Evolutionary conservation across 2,113 vertebrate genomes (phyloP), one percentile per base, ranked within the genome.

Genomic region (Corythornis vintsioides): DNA sequence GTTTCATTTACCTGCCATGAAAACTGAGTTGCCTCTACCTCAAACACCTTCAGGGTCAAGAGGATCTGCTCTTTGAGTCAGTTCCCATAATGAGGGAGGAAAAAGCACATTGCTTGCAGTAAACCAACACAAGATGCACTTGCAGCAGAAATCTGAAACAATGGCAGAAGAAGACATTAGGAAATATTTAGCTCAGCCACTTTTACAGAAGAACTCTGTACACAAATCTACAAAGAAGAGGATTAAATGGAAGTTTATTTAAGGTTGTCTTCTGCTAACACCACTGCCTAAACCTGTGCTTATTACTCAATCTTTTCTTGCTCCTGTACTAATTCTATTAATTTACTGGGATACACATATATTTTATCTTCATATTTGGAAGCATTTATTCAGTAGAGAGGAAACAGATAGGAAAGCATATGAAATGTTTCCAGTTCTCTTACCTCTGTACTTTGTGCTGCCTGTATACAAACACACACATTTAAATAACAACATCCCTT

Each of bases 11-110:
- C 98, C 97, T 98, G 98, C 98, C 95, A 98, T 80, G 28, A 98
- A 95, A 86, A 98, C 52, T 8, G 96, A 98, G 93, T 97, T 98
- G 88, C 98, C 96, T 85, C 97, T 98, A 52, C 96, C 93, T 83
- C 98, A 97, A 93, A 98, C 31, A 53, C 98, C 96, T 95, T 97
- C 97, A 85, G 97, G 98, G 96, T 98, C 98, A 90, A 98, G 98
- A 83, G 98, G 97, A 74, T 97, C 93, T 38, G 97, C 96, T 33
- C 97, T 98, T 48, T 53, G 96, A 96, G 98, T 98, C 82, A 97
- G 63, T 90, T 97, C 96, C 98, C 98, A 86, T 29, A 86, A 71
- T 2, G 9, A 78, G 52, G 42, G 86, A 90, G 55, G 25, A 79
- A 81, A 71, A 80, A 73, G 3, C 22, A 76, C 9, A 29, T 38